Evolutionary conservation across 2,797 vertebrate species (phyloP).

Genomic region (Acridotheres tristis): DNA sequence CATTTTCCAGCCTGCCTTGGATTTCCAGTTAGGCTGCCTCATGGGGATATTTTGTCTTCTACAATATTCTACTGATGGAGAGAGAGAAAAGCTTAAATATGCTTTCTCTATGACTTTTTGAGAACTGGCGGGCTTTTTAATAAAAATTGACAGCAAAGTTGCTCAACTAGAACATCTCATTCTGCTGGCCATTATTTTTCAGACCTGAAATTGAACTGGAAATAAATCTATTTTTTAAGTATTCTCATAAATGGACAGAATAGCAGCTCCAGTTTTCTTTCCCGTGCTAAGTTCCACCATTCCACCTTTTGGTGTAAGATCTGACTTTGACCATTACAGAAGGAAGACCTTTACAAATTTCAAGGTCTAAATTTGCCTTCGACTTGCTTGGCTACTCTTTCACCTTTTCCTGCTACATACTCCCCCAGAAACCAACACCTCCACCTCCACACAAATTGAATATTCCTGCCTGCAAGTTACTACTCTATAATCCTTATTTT

Average conservation of each 20-base stretch:
- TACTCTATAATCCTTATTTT: background rate
- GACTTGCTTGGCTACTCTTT: background rate
- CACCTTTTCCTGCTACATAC: background rate
- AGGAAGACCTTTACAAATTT: background rate
- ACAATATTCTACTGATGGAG: background rate
- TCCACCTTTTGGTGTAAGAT: background rate
- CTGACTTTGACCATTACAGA: background rate
- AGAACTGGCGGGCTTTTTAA: background rate
- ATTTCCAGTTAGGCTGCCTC: slow-evolving; percentile 30
- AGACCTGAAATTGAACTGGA: slow-evolving; percentile 6
- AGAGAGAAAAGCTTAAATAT: slow-evolving; percentile 4
- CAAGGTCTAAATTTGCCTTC: background rate
- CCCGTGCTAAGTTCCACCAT: background rate
- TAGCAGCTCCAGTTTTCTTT: background rate
- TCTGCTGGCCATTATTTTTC: slow-evolving; percentile 21
- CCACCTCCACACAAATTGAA: background rate
- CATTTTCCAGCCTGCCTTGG: slow-evolving; percentile 31
- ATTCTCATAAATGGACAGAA: background rate
- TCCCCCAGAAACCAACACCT: background rate
- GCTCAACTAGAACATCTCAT: background rate
- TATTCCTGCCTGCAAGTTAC: background rate
- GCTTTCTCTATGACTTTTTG: slow-evolving; percentile 18
- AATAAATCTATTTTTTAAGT: background rate
- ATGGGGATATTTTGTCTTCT: slow-evolving; percentile 36
- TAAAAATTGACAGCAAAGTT: slow-evolving; percentile 2